phyloP scores from a whole-genome alignment of 2,113 vertebrate genomes.

The Stigmatopora nigra region DNA sequence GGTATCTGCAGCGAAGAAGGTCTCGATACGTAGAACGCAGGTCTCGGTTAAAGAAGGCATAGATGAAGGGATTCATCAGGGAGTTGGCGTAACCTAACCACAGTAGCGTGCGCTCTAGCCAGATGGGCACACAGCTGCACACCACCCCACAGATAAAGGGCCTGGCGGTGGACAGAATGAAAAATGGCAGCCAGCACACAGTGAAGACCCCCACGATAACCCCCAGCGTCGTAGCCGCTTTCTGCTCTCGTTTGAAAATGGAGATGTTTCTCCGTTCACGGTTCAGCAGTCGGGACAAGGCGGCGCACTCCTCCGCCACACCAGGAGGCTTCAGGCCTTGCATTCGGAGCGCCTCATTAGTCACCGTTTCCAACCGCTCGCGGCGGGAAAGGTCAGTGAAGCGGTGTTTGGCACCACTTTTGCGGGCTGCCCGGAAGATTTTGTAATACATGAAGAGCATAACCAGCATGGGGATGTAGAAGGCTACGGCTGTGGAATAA shows the following conservation, averaged over 20 bases:
- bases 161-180: constrained; percentile 72
- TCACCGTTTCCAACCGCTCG: constrained; percentile 57
- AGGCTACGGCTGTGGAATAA: constrained; percentile 75
- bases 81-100: constrained; percentile 78
- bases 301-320: constrained; percentile 66
- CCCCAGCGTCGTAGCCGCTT: constrained; percentile 74
- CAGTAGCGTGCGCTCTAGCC: constrained; percentile 73
- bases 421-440: constrained; percentile 74
- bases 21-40: constrained; percentile 74
- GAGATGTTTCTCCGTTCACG: constrained; percentile 73
- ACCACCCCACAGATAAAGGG: constrained; percentile 74
- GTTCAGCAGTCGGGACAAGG: constrained; percentile 69
- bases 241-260: constrained; percentile 77
- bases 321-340: constrained; percentile 69
- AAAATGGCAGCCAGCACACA: constrained; percentile 76
- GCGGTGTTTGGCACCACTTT: constrained; percentile 73
- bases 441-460: constrained; percentile 81
- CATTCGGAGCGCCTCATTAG: constrained; percentile 67
- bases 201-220: constrained; percentile 74
- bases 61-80: constrained; percentile 77
- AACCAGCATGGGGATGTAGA: constrained; percentile 78
- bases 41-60: constrained; percentile 77
- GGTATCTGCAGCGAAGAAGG: constrained; percentile 73
- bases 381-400: constrained; percentile 63
- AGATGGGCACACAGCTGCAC: constrained; percentile 77